Evolutionary conservation across 37 sponge, comb jelly and placozoan genomes (phyloP).

Genomic region (Beroe ovata): DNA sequence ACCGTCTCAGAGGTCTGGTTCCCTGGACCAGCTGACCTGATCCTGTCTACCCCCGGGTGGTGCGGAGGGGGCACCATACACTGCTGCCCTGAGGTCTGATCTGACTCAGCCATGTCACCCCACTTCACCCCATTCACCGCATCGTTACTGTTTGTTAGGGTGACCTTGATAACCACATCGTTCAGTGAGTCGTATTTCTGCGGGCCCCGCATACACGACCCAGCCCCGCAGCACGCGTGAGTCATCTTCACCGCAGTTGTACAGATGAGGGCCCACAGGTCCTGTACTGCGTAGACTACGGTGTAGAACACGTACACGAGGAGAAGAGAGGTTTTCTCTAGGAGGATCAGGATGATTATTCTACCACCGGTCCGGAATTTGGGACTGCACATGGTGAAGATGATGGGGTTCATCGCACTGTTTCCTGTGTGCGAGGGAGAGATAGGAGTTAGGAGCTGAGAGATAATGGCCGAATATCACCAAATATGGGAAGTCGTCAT

Average conservation of each 20-base stretch:
- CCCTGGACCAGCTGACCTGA: too few species aligned
- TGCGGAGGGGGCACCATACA: not conserved
- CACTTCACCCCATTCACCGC: not conserved
- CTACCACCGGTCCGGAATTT: slow-evolving; percentile 31
- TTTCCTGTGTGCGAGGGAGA: too few species aligned
- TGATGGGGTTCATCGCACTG: slow-evolving; percentile 66
- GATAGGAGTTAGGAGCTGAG: too few species aligned
- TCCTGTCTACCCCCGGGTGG: too few species aligned
- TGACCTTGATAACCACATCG: slow-evolving; percentile 62
- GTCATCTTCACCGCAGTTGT: not conserved
- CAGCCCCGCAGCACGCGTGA: not conserved
- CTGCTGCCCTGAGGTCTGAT: not conserved
- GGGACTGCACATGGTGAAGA: slow-evolving; percentile 52
- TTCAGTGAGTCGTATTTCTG: slow-evolving; percentile 44
- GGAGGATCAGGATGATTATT: not conserved
- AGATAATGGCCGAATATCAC: too few species aligned
- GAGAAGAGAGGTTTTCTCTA: not conserved
- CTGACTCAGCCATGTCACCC: not conserved
- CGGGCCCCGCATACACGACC: not conserved
- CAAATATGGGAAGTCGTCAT: too few species aligned
- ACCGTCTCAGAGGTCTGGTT: not conserved
- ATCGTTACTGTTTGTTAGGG: slow-evolving; percentile 51
- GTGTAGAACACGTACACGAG: slow-evolving; percentile 28
- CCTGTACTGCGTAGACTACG: not conserved
- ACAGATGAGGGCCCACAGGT: not conserved